These are phyloP conservation scores for Tenthredo mesomela DNA, from an alignment of 2,888 invertebrate species.

Conservation along the genomic window DNA sequence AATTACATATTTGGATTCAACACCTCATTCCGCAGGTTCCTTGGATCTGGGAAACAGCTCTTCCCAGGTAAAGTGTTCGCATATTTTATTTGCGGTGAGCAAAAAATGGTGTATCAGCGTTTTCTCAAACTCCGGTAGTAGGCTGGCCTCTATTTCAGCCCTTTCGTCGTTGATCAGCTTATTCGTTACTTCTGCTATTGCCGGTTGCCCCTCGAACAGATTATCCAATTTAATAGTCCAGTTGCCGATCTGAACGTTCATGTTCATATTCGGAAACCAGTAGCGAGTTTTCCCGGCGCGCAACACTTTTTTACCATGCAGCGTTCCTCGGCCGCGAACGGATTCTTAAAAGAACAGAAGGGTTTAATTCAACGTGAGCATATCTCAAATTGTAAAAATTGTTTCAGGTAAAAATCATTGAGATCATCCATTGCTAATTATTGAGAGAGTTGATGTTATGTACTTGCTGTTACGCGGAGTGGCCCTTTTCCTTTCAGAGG, in stretches of 20 bases:
- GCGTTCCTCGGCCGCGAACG: slow-evolving; percentile 54
- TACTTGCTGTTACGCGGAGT: not conserved
- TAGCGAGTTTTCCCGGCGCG: not conserved
- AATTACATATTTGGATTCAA: not conserved
- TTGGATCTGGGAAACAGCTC: not conserved
- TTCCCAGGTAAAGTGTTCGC: not conserved
- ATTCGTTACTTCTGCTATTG: slow-evolving; percentile 7
- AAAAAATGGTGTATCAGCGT: not conserved
- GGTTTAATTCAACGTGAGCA: not conserved
- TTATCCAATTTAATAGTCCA: not conserved
- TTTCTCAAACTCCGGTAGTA: not conserved
- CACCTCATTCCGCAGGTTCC: not conserved
- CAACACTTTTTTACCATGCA: not conserved
- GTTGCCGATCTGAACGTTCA: slow-evolving; percentile 2
- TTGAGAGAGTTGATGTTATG: not conserved
- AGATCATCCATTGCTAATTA: not conserved
- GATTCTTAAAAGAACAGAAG: not conserved
- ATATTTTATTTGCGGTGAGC: not conserved
- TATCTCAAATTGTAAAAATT: not conserved
- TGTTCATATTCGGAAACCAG: not conserved
- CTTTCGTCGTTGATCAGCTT: not conserved
- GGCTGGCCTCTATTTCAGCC: not conserved
- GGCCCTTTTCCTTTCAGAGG: slow-evolving; percentile 36
- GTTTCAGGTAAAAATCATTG: not conserved
- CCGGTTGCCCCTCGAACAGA: not conserved